Percentiles rank a stretch among this genome's conserved stretches.
Conservation (phyloP, 2,797 vertebrate genomes). For the Lutjanus campechanus region DNA sequence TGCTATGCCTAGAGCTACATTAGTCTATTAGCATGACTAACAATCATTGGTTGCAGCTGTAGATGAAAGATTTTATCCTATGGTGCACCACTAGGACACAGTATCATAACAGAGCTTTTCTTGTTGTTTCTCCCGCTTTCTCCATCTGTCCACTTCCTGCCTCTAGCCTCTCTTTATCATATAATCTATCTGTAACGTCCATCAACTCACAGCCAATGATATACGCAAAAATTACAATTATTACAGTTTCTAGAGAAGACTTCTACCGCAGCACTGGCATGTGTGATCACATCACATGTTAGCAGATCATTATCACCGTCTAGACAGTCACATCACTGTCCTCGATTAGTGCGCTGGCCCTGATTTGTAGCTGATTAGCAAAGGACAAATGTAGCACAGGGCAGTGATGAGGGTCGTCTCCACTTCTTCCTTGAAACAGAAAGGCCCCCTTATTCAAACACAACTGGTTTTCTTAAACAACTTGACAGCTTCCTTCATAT, state of each 20-base stretch:
- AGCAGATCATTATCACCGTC: conserved; percentile 77
- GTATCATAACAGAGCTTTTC: neutral
- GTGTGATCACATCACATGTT: conserved; percentile 60
- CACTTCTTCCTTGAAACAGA: conserved; percentile 10
- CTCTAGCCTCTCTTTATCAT: neutral
- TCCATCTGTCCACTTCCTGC: conserved; percentile 1
- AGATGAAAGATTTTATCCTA: neutral
- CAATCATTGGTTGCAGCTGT: neutral
- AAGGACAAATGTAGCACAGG: conserved; percentile 21
- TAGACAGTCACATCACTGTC: conserved; percentile 69
- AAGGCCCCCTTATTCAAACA: conserved; percentile 14
- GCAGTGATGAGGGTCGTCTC: neutral
- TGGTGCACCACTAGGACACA: neutral
- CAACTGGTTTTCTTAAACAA: conserved; percentile 46
- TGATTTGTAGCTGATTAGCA: conserved; percentile 54
- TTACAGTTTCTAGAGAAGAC: conserved; percentile 7
- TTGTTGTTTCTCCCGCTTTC: neutral
- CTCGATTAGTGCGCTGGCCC: conserved; percentile 52
- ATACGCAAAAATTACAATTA: conserved; percentile 20
- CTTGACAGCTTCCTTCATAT: conserved; percentile 25
- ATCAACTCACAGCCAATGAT: conserved; percentile 9
- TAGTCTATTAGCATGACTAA: neutral
- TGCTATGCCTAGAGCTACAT: no score
- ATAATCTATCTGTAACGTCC: neutral
- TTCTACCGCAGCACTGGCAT: conserved; percentile 7